Evolutionary conservation across 2,797 vertebrate species (phyloP).

Genomic region (Lagorchestes hirsutus): DNA sequence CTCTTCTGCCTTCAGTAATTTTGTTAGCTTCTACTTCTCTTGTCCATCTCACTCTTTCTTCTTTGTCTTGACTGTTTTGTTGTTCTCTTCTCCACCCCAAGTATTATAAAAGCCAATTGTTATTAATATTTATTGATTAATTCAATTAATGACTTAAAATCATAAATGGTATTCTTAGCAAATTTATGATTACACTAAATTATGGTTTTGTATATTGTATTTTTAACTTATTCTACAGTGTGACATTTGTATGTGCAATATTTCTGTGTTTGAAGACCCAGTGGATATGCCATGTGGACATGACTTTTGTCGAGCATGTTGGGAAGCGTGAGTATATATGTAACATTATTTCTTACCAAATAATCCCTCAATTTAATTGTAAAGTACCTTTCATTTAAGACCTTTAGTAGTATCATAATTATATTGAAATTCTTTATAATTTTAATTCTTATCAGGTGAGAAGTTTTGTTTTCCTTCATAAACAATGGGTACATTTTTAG

Average conservation of each 20-base stretch:
- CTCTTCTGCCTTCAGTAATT: too few species aligned
- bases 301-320: slow-evolving; percentile 97
- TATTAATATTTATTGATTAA: neutral
- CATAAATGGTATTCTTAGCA: neutral
- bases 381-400: slow-evolving; percentile 51
- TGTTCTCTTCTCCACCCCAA: too few species aligned
- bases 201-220: slow-evolving; percentile 65
- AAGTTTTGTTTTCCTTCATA: slow-evolving; percentile 50
- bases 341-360: slow-evolving; percentile 59
- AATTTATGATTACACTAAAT: slow-evolving; percentile 4
- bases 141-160: neutral
- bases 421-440: slow-evolving; percentile 44
- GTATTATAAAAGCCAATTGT: neutral
- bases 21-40: too few species aligned
- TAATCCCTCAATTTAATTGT: slow-evolving; percentile 34
- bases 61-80: too few species aligned
- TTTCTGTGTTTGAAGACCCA: slow-evolving; percentile 97
- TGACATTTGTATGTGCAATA: slow-evolving; percentile 98
- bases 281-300: slow-evolving; percentile 98
- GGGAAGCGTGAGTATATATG: slow-evolving; percentile 94
- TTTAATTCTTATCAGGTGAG: slow-evolving; percentile 38
- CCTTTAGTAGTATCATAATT: slow-evolving; percentile 46
- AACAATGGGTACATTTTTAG: neutral
- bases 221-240: slow-evolving; percentile 89
- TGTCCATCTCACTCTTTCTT: too few species aligned